Conservation (phyloP, 2,888 invertebrate species). For the Brachynemurus nebulosus region DNA sequence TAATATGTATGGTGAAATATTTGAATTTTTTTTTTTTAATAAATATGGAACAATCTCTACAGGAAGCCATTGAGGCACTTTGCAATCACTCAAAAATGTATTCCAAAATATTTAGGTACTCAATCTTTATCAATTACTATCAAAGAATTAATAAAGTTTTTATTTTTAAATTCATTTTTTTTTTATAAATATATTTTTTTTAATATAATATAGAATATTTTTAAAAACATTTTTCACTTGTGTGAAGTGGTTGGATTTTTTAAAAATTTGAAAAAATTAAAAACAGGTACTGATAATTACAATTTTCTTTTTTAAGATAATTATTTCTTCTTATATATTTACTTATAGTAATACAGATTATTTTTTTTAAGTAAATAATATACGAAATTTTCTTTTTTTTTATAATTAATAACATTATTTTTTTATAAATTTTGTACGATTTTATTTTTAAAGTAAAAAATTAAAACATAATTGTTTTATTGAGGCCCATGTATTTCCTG, state of each 20-base stretch:
- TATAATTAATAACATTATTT: too few relatives aligned
- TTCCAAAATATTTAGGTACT: constrained; percentile 1
- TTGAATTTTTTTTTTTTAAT: not conserved
- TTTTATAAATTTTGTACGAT: too few relatives aligned
- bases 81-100: not conserved
- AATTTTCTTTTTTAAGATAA: not conserved
- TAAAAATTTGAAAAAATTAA: constrained; percentile 1
- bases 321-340: not conserved
- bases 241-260: too few relatives aligned
- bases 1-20: not conserved
- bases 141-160: not conserved
- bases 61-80: not conserved
- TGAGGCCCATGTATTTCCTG: too few relatives aligned
- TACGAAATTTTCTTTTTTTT: too few relatives aligned
- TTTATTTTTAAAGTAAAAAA: too few relatives aligned
- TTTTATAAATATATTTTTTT: not conserved
- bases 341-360: not conserved
- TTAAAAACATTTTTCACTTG: too few relatives aligned
- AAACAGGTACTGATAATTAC: constrained; percentile 1
- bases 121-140: not conserved
- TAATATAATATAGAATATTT: too few relatives aligned
- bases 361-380: too few relatives aligned
- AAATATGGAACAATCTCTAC: not conserved
- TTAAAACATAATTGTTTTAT: too few relatives aligned
- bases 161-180: not conserved